A percentile compares a stretch with the other conserved stretches of the same genome.
Evolutionary conservation across 1,140 invertebrate species (phyloP).

Genomic region (Rhopalosiphum padi): DNA sequence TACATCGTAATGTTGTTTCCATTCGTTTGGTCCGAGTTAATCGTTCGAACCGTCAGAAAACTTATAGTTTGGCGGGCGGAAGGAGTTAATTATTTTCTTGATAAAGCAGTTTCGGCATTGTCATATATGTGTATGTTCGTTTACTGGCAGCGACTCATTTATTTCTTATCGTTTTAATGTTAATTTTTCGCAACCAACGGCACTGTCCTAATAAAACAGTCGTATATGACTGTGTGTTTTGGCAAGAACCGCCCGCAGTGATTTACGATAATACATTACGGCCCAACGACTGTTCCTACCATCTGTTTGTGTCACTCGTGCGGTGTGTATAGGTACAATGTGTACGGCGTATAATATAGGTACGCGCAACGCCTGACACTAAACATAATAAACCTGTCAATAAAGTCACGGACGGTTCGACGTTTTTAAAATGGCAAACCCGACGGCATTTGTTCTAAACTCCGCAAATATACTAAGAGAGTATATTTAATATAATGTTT

Average conservation of each 20-base stretch:
- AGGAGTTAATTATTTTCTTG: not conserved
- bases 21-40: no score
- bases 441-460: not conserved
- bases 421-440: not conserved
- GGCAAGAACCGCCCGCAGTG: not conserved
- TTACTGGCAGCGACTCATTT: not conserved
- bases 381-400: slow-evolving; percentile 32
- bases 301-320: not conserved
- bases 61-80: not conserved
- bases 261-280: not conserved
- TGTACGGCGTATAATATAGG: not conserved
- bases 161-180: not conserved
- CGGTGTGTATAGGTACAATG: not conserved
- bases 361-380: not conserved
- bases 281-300: not conserved
- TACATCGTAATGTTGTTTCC: no score
- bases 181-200: not conserved
- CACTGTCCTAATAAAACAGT: not conserved
- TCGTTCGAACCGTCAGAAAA: no score
- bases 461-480: not conserved
- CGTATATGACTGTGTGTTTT: not conserved
- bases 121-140: not conserved
- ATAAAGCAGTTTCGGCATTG: no score
- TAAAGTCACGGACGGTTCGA: not conserved
- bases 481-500: not conserved